Evolutionary conservation across 1,140 invertebrate species (phyloP).

Genomic region (Trinorchestia longiramus): DNA sequence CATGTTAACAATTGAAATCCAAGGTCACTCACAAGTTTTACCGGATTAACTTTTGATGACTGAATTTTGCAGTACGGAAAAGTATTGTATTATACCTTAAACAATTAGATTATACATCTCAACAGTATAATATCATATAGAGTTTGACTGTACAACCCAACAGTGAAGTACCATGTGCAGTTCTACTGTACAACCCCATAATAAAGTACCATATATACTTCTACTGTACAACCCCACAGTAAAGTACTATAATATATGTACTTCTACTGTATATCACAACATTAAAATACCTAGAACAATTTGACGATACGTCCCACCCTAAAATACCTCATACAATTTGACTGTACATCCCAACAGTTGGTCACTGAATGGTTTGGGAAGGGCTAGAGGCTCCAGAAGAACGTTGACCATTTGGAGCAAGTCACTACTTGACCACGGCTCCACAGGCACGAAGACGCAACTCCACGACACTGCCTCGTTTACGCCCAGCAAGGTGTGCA

Average conservation of each 20-base stretch:
- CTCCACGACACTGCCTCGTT: constrained; percentile 11
- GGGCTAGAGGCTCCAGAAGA: neutral
- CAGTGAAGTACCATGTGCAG: too few relatives aligned
- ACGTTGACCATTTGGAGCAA: neutral
- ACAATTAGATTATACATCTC: too few relatives aligned
- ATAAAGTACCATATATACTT: too few relatives aligned
- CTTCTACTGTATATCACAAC: too few relatives aligned
- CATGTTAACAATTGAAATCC: too few relatives aligned
- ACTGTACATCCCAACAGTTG: neutral
- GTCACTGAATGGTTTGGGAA: neutral
- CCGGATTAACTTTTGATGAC: neutral
- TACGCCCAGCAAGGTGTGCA: neutral
- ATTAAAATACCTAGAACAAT: too few relatives aligned
- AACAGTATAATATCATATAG: neutral
- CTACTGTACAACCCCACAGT: too few relatives aligned
- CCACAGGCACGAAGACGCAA: neutral
- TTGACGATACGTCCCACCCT: too few relatives aligned
- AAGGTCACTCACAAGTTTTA: too few relatives aligned
- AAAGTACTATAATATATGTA: too few relatives aligned
- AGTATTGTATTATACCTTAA: too few relatives aligned
- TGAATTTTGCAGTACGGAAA: neutral
- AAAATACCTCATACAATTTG: neutral
- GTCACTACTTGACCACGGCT: neutral
- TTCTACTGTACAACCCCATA: too few relatives aligned
- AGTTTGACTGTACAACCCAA: neutral